Base-by-base conservation (phyloP, 2,797 vertebrate species). In the Gymnopithys bicolor region DNA sequence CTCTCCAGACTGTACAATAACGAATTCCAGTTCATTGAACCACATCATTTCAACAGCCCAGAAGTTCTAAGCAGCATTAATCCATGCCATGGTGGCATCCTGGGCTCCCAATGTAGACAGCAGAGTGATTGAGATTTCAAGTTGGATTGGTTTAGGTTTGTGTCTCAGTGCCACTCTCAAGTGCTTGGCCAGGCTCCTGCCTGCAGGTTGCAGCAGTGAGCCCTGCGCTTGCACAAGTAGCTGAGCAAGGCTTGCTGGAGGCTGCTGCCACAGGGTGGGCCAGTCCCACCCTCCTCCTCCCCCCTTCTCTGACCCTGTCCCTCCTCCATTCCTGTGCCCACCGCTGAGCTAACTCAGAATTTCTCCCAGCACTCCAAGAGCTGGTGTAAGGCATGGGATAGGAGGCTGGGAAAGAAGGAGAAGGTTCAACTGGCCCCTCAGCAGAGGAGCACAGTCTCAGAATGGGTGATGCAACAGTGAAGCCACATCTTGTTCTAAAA, bases 101-200 rank as follows among this genome's bases (percentile, higher is more conserved):
- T 21, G 27, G 21, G 33, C n/a, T 63, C 41, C 41, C 2, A 1
- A 0, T 1, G 22, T 0, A 33, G 46, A 22, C 19, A 55, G 58
- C 19, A 66, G 43, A 53, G 53, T 10, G 8, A 39, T 37, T 39
- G 14, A 71, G 27, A 30, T 60, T 35, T 39, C 62, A 52, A 19
- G 48, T 5, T 41, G 45, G 30, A 19, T 3, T 19, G 46, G 18
- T 35, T 78, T 48, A 13, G 18, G 30, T 59, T 60, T 78, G 30
- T 9, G 33, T 12, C 45, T 56, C n/a, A 43, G 56, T 80, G 39
- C 10, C 21, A 5, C 27, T 18, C 58, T 62, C n/a, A n/a, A 52
- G 59, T 3, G 17, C 52, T 27, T 28, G 39, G 25, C 52, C 4
- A 0, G 32, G 48, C 32, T 80, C 21, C 33, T 60, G 55, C 45